phyloP scores from a whole-genome alignment of 2,888 invertebrate species.

The Ormyrus rosae region DNA sequence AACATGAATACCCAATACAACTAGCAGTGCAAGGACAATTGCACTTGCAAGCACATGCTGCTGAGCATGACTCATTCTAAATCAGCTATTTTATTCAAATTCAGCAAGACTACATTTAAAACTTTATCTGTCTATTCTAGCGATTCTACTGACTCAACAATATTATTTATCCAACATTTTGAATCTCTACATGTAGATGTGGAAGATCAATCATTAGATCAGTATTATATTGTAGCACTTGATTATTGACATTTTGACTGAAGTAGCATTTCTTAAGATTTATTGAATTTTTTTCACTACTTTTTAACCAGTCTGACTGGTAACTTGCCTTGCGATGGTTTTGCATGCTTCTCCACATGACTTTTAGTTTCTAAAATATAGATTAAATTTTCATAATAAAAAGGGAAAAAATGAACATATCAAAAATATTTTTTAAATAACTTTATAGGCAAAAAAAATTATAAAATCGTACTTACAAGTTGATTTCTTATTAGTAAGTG shows the following conservation, averaged over 20 bases:
- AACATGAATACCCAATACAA: slow-evolving; percentile 79
- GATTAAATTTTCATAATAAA: background rate
- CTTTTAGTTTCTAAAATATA: slow-evolving; percentile 4
- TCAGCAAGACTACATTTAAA: slow-evolving; percentile 19
- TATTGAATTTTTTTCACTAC: slow-evolving; percentile 8
- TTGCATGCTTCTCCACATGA: slow-evolving; percentile 31
- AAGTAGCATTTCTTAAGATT: background rate
- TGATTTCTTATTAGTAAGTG: background rate
- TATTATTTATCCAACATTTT: slow-evolving; percentile 40
- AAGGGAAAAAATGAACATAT: background rate
- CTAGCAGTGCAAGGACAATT: slow-evolving; percentile 79
- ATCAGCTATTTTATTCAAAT: slow-evolving; percentile 13
- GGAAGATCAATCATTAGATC: background rate
- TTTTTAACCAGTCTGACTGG: slow-evolving; percentile 19
- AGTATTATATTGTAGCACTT: background rate
- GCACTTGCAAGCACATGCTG: slow-evolving; percentile 80
- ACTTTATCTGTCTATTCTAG: slow-evolving; percentile 30
- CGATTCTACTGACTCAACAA: background rate
- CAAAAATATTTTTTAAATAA: background rate
- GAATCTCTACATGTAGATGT: slow-evolving; percentile 6
- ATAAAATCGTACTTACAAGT: background rate
- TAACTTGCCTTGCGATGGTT: slow-evolving; percentile 42
- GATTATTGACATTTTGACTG: background rate
- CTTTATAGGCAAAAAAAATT: background rate
- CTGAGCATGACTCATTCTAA: slow-evolving; percentile 78